phyloP scores from a whole-genome alignment of 2,113 vertebrate species.

The Nesospiza acunhae region DNA sequence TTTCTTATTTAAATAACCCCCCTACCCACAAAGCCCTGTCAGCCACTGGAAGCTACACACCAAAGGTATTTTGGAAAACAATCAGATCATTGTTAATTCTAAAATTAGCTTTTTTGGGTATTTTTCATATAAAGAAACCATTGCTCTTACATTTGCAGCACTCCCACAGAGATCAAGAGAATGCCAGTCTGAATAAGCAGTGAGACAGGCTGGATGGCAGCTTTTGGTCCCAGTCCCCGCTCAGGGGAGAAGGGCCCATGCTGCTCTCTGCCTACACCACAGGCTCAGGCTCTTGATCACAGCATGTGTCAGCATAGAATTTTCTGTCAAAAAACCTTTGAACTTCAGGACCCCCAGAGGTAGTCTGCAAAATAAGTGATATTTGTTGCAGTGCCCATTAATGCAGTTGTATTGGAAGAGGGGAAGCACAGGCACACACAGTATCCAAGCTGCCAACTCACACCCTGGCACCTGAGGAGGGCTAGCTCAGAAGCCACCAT shows the following conservation, averaged over 20 bases:
- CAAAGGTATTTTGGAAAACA: slow-evolving; percentile 16
- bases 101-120: not conserved
- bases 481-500: not conserved
- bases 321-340: not conserved
- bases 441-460: fast-evolving
- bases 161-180: not conserved
- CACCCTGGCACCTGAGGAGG: not conserved
- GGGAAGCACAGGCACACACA: not conserved
- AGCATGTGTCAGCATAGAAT: not conserved
- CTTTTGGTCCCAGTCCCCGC: fast-evolving
- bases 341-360: not conserved
- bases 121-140: not conserved
- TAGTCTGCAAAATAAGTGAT: not conserved
- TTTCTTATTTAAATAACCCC: not conserved
- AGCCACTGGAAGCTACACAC: not conserved
- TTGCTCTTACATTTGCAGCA: not conserved
- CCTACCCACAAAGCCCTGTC: not conserved
- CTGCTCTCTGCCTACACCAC: not conserved
- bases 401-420: not conserved
- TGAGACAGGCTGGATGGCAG: not conserved
- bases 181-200: not conserved
- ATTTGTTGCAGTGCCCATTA: not conserved
- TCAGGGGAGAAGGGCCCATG: not conserved
- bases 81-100: not conserved
- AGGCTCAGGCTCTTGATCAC: not conserved